phyloP scores from a whole-genome alignment of 2,888 invertebrate genomes.

The Nomada fabriciana region DNA sequence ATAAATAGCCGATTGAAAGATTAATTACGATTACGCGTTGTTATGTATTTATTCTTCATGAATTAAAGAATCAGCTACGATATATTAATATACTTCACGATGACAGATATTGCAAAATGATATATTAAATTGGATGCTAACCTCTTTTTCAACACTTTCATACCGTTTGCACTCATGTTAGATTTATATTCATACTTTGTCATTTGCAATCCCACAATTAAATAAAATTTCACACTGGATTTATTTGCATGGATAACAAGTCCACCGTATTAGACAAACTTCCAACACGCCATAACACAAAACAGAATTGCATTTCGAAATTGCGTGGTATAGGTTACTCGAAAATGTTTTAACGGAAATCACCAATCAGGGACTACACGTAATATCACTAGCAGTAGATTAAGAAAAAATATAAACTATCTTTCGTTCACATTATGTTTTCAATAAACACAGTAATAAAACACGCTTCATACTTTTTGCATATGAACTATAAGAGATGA shows the following conservation, averaged over 20 bases:
- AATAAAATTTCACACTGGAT: conserved; percentile 21
- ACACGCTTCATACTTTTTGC: background rate
- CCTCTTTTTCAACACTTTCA: conserved; percentile 66
- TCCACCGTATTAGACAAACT: conserved; percentile 19
- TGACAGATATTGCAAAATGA: background rate
- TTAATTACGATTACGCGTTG: conserved; percentile 1
- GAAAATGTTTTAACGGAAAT: conserved; percentile 20
- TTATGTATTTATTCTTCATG: background rate
- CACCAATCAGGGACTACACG: conserved; percentile 18
- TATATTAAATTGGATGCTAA: conserved; percentile 54
- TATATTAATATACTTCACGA: background rate
- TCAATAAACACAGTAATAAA: background rate
- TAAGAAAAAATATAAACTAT: background rate
- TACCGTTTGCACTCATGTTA: conserved; percentile 63
- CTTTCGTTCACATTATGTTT: background rate
- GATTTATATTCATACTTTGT: conserved; percentile 36
- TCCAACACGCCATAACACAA: conserved; percentile 28
- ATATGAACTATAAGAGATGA: conserved; percentile 2
- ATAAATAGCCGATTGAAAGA: conserved; percentile 17
- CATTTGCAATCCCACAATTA: conserved; percentile 15
- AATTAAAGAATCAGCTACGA: background rate
- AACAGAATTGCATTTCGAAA: conserved; percentile 13
- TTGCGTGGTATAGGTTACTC: conserved; percentile 22
- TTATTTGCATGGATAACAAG: conserved; percentile 59
- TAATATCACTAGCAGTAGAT: background rate